Evolutionary conservation across 1,140 invertebrate species (phyloP).

Genomic region (Ephestia elutella): DNA sequence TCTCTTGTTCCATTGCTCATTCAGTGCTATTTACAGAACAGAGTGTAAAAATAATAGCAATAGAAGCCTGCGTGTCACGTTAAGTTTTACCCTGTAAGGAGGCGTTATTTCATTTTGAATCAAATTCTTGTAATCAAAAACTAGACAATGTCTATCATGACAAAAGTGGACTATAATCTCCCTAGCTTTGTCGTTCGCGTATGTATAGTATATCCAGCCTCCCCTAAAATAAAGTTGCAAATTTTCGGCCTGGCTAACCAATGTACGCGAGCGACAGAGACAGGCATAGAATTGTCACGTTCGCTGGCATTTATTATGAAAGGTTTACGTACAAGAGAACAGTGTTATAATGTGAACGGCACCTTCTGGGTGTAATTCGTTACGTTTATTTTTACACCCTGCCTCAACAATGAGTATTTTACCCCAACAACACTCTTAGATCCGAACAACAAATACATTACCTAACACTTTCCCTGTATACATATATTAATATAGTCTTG

Average conservation of each 20-base stretch:
- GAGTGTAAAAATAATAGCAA: conserved; percentile 63
- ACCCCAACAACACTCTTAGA: conserved; percentile 66
- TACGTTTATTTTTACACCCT: conserved; percentile 65
- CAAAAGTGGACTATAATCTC: no score
- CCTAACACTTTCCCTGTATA: conserved; percentile 73
- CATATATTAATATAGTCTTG: conserved; percentile 69
- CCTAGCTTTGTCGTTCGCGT: no score
- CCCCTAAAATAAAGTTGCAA: no score
- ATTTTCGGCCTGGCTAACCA: no score
- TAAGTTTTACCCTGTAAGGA: conserved; percentile 1
- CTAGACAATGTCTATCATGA: no score
- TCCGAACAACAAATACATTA: conserved; percentile 66
- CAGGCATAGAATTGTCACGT: no score
- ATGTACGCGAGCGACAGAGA: no score
- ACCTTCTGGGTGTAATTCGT: background rate
- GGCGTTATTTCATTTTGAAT: no score
- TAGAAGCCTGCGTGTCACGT: background rate
- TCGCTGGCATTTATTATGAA: no score
- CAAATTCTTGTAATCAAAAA: no score
- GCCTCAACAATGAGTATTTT: conserved; percentile 65
- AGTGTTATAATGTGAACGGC: background rate
- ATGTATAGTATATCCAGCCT: no score
- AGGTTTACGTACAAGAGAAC: no score
- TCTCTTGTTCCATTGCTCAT: conserved; percentile 72
- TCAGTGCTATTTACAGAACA: conserved; percentile 57